A percentile compares a stretch with the other conserved stretches of the same genome.
phyloP scores from a whole-genome alignment of 1,140 invertebrate species.

The Nephila pilipes region DNA sequence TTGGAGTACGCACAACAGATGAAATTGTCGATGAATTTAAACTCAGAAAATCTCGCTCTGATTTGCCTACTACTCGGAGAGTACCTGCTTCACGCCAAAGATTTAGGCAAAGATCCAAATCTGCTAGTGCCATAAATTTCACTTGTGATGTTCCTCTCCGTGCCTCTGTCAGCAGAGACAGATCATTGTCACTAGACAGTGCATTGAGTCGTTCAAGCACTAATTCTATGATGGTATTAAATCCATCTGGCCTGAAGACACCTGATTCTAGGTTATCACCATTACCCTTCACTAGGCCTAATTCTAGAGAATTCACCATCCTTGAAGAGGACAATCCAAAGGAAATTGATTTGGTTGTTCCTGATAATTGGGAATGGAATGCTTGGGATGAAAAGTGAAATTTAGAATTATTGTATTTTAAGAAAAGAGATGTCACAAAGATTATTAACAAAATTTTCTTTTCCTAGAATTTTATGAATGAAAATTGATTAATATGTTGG shows the following conservation, averaged over 20 bases:
- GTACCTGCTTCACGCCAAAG: not conserved
- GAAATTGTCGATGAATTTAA: constrained; percentile 70
- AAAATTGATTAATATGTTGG: not conserved
- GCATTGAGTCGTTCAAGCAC: constrained; percentile 64
- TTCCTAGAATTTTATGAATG: not conserved
- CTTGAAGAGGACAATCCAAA: not conserved
- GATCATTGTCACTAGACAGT: constrained; percentile 73
- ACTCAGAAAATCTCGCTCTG: constrained; percentile 75
- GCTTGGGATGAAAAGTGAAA: constrained; percentile 47
- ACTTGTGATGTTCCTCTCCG: not conserved
- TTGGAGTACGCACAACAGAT: constrained; percentile 81
- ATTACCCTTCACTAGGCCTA: not conserved
- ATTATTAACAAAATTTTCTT: not conserved
- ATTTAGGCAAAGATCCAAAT: constrained; percentile 45
- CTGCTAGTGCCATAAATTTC: constrained; percentile 11
- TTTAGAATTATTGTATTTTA: not conserved
- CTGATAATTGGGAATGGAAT: constrained; percentile 54
- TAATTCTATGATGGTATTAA: constrained; percentile 25
- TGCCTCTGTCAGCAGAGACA: constrained; percentile 21
- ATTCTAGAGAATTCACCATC: not conserved
- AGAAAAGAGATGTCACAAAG: not conserved
- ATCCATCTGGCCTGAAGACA: constrained; percentile 46
- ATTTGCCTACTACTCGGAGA: constrained; percentile 38
- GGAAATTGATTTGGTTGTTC: constrained; percentile 24
- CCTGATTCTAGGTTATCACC: constrained; percentile 55